Conservation (phyloP, 2,888 invertebrate species). For the Phaonia tiefii region DNA sequence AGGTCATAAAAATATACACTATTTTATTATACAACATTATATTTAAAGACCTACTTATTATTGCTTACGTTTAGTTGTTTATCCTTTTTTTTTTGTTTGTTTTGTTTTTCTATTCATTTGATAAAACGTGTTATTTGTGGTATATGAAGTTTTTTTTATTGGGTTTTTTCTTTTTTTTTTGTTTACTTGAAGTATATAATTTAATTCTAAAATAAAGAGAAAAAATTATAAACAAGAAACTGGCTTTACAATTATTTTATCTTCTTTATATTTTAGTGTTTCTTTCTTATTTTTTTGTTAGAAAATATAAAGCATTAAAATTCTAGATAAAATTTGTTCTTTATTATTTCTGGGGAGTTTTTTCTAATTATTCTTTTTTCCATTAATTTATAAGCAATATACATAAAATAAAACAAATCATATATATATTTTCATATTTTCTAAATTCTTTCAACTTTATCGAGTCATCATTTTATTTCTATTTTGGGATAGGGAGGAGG, state of each 20-base stretch:
- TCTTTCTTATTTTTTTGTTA: constrained; percentile 29
- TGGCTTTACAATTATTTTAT: constrained; percentile 44
- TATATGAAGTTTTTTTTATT: constrained; percentile 45
- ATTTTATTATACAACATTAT: constrained; percentile 51
- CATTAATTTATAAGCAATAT: background rate
- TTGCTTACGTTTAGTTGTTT: constrained; percentile 62
- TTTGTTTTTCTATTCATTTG: constrained; percentile 13
- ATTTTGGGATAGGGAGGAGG: constrained; percentile 44
- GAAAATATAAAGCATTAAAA: constrained; percentile 58
- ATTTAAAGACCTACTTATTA: constrained; percentile 63
- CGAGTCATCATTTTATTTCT: constrained; percentile 26
- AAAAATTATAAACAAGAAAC: constrained; percentile 52
- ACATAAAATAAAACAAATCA: constrained; percentile 30
- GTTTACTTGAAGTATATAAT: constrained; percentile 65
- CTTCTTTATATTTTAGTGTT: constrained; percentile 41
- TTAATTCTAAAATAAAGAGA: constrained; percentile 39
- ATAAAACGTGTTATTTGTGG: constrained; percentile 48
- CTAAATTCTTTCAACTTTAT: constrained; percentile 47
- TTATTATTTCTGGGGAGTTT: constrained; percentile 45
- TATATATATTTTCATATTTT: too few relatives aligned
- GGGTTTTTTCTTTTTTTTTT: constrained; percentile 6
- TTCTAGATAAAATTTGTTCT: constrained; percentile 62
- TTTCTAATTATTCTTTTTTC: constrained; percentile 21
- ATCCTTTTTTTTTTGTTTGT: constrained; percentile 45
- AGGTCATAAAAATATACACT: constrained; percentile 57